A percentile compares a stretch with the other conserved stretches of the same genome.
phyloP scores from a whole-genome alignment of 2,113 vertebrate genomes.

The Zeus faber region DNA sequence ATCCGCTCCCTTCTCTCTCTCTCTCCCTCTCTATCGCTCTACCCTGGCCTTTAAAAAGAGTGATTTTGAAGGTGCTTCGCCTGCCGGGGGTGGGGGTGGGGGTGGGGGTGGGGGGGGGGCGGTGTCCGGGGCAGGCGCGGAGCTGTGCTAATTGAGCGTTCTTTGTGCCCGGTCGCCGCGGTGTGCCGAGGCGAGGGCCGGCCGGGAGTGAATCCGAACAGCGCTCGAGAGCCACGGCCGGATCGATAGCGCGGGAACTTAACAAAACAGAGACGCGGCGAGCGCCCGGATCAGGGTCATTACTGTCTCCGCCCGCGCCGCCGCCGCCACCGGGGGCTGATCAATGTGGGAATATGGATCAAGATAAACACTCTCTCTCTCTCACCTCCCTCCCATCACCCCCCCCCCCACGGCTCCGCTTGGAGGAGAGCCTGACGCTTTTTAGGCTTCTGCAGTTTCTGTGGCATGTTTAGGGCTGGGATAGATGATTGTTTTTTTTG shows the following conservation, averaged over 20 bases:
- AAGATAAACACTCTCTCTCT: constrained; percentile 62
- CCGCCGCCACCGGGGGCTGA: constrained; percentile 69
- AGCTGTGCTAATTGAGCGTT: constrained; percentile 76
- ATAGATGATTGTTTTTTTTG: no score
- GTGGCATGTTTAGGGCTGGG: no score
- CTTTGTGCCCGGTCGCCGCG: constrained; percentile 72
- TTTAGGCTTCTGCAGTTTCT: no score
- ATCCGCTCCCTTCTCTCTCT: not conserved
- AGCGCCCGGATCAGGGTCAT: constrained; percentile 71
- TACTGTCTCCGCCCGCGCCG: constrained; percentile 63
- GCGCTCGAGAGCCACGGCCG: constrained; percentile 66
- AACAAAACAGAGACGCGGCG: constrained; percentile 76
- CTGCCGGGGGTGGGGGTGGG: constrained; percentile 3
- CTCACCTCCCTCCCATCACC: constrained; percentile 31
- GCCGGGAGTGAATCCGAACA: constrained; percentile 69
- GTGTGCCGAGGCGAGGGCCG: constrained; percentile 56
- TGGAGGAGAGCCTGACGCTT: no score
- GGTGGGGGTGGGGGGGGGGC: constrained; percentile 10
- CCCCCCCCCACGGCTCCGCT: constrained; percentile 25
- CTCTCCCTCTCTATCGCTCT: not conserved
- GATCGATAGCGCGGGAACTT: constrained; percentile 72
- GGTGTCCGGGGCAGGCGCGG: constrained; percentile 36
- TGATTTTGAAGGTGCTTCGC: constrained; percentile 56
- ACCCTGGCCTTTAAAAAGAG: constrained; percentile 51
- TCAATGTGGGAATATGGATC: constrained; percentile 74